Conservation (phyloP, 2,113 vertebrate species). For the Antechinus stuartii region DNA sequence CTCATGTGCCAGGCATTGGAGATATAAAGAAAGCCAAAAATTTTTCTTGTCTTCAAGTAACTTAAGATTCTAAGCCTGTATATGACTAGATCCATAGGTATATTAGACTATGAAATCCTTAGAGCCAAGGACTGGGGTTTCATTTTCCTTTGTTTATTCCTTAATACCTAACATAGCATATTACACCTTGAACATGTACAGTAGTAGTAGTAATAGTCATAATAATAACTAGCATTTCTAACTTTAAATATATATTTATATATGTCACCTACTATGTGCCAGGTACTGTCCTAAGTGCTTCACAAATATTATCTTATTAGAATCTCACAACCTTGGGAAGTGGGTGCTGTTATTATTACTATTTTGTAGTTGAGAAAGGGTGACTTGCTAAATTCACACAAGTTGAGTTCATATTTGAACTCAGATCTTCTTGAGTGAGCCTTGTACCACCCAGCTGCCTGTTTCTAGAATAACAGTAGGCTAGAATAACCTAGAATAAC, state of each 20-base stretch:
- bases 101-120: background rate
- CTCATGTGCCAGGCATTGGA: background rate
- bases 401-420: background rate
- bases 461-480: too few species aligned
- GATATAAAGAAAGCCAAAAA: background rate
- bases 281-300: background rate
- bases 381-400: background rate
- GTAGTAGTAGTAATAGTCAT: background rate
- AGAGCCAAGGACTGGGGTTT: background rate
- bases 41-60: background rate
- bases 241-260: too few species aligned
- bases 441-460: background rate
- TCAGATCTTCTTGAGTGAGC: background rate
- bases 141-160: background rate
- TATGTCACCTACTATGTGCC: background rate
- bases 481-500: too few species aligned
- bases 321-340: background rate
- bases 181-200: background rate
- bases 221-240: background rate
- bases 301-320: background rate
- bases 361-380: background rate
- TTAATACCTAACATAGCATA: background rate
- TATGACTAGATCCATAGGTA: background rate
- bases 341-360: background rate
- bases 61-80: background rate